Evolutionary conservation across 2,113 vertebrate species (phyloP).

Genomic region (Atrichornis clamosus): DNA sequence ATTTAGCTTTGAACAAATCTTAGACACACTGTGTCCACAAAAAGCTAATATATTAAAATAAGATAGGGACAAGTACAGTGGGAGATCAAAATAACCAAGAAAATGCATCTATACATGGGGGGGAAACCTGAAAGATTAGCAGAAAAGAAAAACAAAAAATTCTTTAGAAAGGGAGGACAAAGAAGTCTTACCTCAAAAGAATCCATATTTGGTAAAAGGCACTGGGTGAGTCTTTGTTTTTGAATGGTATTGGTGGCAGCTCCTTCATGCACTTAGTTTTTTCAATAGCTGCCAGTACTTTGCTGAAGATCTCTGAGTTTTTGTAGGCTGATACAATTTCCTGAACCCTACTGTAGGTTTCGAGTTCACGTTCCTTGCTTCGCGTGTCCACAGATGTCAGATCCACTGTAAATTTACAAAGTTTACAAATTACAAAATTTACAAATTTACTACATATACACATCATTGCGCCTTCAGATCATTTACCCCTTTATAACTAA

Average conservation of each 20-base stretch:
- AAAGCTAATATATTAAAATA: background rate
- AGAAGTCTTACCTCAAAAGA: slow-evolving; percentile 82
- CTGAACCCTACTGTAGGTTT: slow-evolving; percentile 88
- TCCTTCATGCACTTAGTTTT: slow-evolving; percentile 70
- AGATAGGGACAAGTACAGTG: background rate
- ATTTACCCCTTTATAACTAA: background rate
- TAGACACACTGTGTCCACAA: background rate
- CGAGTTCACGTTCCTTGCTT: slow-evolving; percentile 85
- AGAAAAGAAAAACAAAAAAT: background rate
- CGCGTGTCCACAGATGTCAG: slow-evolving; percentile 92
- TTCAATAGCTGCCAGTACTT: slow-evolving; percentile 75
- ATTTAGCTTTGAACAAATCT: background rate
- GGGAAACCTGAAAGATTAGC: background rate
- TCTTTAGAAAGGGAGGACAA: rapidly evolving
- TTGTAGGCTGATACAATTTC: slow-evolving; percentile 81
- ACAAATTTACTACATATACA: background rate
- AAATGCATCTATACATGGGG: background rate
- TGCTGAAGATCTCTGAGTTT: slow-evolving; percentile 76
- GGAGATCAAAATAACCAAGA: background rate
- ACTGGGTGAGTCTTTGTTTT: slow-evolving; percentile 86
- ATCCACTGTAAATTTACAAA: slow-evolving; percentile 80
- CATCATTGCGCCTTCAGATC: background rate
- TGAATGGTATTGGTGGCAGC: slow-evolving; percentile 84
- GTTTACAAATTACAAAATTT: no score
- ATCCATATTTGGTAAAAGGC: slow-evolving; percentile 78